Evolutionary conservation across 2,113 vertebrate genomes (phyloP).

Genomic region (Opisthocomus hoazin): DNA sequence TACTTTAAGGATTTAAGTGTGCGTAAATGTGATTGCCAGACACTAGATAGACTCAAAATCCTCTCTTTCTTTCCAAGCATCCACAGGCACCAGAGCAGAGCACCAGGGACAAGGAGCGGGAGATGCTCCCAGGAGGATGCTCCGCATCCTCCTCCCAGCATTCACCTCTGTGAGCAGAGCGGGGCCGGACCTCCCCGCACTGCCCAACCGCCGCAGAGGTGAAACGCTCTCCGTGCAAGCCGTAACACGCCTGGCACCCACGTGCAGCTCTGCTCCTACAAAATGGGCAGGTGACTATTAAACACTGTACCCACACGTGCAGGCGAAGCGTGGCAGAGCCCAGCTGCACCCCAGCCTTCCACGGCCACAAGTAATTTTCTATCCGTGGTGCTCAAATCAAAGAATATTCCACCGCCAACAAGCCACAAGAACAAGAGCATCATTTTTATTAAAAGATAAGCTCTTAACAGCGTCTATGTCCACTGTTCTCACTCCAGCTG

Average conservation of each 20-base stretch:
- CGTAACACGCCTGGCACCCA: too few relatives aligned
- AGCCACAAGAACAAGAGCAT: fast-evolving
- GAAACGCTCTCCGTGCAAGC: not conserved
- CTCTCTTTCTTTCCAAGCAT: not conserved
- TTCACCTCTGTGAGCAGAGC: fast-evolving
- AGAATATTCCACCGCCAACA: not conserved
- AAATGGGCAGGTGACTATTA: fast-evolving
- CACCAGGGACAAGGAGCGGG: not conserved
- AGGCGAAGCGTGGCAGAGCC: not conserved
- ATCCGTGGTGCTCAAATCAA: not conserved
- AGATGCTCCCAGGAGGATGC: not conserved
- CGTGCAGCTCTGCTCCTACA: not conserved
- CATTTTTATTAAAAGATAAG: not conserved
- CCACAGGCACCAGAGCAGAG: not conserved
- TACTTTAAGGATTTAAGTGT: not conserved
- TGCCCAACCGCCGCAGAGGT: fast-evolving
- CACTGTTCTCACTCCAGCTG: not conserved
- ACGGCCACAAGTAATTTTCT: not conserved
- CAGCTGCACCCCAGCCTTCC: not conserved
- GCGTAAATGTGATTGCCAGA: not conserved
- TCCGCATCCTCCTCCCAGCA: not conserved
- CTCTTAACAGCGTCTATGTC: not conserved
- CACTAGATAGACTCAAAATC: not conserved
- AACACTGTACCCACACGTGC: not conserved
- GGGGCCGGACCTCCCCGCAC: fast-evolving